Evolutionary conservation across 1,140 invertebrate species (phyloP).

Genomic region (Drosophila repleta): DNA sequence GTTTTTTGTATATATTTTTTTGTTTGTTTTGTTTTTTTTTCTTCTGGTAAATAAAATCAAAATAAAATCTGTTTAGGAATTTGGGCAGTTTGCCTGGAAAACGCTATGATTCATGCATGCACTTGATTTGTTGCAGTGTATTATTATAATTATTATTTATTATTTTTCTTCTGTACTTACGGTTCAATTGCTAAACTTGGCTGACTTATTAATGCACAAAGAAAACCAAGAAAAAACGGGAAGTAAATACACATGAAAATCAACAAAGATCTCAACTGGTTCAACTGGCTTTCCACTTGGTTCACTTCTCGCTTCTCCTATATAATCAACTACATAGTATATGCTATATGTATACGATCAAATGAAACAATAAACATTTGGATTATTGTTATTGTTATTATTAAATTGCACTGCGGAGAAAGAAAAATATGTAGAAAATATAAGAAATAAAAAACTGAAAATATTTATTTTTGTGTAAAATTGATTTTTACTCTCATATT

Average conservation of each 20-base stretch:
- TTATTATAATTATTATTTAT: constrained; percentile 13
- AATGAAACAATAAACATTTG: constrained; percentile 45
- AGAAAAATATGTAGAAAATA: constrained; percentile 23
- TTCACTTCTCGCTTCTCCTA: not conserved
- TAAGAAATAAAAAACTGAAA: constrained; percentile 7
- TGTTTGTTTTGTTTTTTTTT: constrained; percentile 12
- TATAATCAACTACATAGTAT: constrained; percentile 16
- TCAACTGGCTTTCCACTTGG: constrained; percentile 6
- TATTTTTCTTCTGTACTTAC: constrained; percentile 27
- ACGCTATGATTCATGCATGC: constrained; percentile 58
- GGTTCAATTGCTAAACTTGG: constrained; percentile 33
- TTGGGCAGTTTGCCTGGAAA: constrained; percentile 64
- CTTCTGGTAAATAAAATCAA: constrained; percentile 13
- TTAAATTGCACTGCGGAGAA: constrained; percentile 37
- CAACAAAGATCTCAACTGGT: constrained; percentile 25
- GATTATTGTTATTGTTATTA: constrained; percentile 5
- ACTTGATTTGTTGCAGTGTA: constrained; percentile 27
- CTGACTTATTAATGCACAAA: constrained; percentile 24
- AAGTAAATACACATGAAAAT: constrained; percentile 31
- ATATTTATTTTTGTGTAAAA: not conserved
- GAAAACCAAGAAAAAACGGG: not conserved
- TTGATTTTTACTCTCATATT: not conserved
- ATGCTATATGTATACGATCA: constrained; percentile 23
- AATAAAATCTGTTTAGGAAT: constrained; percentile 36
- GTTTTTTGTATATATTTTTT: constrained; percentile 22